Percentiles rank a stretch among this genome's conserved stretches.
Conservation (phyloP, 2,797 vertebrate genomes). For the Steatocranus sp. region DNA sequence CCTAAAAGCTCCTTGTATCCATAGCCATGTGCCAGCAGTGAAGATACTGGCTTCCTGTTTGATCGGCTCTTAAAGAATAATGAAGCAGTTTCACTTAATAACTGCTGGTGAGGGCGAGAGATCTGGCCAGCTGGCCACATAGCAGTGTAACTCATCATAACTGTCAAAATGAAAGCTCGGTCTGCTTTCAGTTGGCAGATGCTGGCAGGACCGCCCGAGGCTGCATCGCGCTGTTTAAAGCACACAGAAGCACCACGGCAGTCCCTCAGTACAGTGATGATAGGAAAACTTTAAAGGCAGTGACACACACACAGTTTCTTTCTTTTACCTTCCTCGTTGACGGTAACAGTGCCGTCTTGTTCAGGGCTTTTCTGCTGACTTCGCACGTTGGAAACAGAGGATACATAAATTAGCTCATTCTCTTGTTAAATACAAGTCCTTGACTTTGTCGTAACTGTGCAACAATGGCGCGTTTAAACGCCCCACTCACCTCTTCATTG, state of each 20-base stretch:
- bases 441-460: neutral
- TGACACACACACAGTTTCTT: neutral
- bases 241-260: accelerated
- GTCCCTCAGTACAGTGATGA: neutral
- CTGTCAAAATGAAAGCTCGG: accelerated
- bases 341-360: constrained; percentile 55
- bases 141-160: neutral
- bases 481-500: constrained; percentile 69
- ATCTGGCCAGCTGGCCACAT: neutral
- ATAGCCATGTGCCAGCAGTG: neutral
- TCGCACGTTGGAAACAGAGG: neutral
- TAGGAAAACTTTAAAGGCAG: too few relatives aligned
- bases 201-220: neutral
- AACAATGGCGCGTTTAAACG: neutral
- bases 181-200: neutral
- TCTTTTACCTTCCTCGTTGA: constrained; percentile 69
- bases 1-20: accelerated
- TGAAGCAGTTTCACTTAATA: neutral
- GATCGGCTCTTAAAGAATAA: neutral
- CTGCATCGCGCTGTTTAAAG: neutral
- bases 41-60: neutral
- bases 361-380: constrained; percentile 78
- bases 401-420: neutral
- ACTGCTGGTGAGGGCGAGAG: neutral
- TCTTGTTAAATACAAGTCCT: accelerated